These are phyloP conservation scores for Pachyrhynchus sulphureomaculatus DNA, from an alignment of 1,140 invertebrate genomes.

Conservation along the genomic window DNA sequence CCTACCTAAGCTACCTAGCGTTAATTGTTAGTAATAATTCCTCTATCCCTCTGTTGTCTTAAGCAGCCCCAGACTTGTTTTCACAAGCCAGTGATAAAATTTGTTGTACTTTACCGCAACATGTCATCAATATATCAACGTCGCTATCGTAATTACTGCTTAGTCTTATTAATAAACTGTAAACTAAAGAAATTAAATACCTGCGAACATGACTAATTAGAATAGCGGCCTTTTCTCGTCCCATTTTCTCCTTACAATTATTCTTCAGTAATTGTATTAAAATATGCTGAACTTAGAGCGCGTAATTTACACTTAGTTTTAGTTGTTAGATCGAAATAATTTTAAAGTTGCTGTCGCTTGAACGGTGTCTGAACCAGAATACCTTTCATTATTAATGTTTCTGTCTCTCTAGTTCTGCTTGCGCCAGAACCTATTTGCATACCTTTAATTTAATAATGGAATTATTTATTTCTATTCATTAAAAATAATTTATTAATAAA, in stretches of 20 bases:
- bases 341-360: conserved; percentile 8
- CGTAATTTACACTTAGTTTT: conserved; percentile 13
- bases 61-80: no score
- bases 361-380: conserved; percentile 23
- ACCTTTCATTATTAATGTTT: conserved; percentile 20
- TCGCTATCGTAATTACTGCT: no score
- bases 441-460: background rate
- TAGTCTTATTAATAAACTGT: no score
- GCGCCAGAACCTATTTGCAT: conserved; percentile 11
- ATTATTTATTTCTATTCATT: no score
- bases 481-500: no score
- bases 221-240: background rate
- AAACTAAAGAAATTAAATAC: no score
- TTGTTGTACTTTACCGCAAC: no score
- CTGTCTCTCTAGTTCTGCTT: background rate
- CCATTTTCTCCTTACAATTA: background rate
- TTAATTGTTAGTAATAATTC: no score
- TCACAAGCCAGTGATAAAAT: no score
- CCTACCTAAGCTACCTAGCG: no score
- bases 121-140: no score
- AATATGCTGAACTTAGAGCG: conserved; percentile 15
- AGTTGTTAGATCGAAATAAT: conserved; percentile 17
- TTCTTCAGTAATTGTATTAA: conserved; percentile 22
- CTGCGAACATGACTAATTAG: background rate
- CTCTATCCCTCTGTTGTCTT: no score